Base-by-base conservation (phyloP, 2,797 vertebrate species). In the Brotula barbata region DNA sequence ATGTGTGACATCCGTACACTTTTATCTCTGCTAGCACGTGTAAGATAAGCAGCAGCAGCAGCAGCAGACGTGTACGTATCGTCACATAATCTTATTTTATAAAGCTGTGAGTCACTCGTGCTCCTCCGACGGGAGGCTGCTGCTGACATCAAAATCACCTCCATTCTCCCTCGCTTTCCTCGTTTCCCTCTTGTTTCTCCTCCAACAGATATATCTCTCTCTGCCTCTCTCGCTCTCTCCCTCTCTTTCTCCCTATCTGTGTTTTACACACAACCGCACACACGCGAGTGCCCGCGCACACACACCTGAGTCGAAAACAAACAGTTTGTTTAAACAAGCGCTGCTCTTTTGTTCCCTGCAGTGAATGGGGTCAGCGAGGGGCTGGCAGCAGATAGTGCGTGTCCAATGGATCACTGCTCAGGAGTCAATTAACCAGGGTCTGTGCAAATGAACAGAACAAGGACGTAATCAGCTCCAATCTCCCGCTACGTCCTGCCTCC, bases 401-500 rank as follows among this genome's bases (percentile, higher is more conserved):
- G 76, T 83, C 84, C 84, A 82, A 77, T 75, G 78, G 87, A 85
- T 86, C 65, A 55, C 76, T 84, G 85, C 81, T 87, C 80, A 53
- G 71, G 61, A 88, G 85, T 90, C 82, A 85, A 88, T 89, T 90
- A 88, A 84, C 68, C 57, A 34, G 55, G 69, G 73, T 73, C 76
- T 85, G 78, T 83, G 82, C 83, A 87, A 89, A 89, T 89, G 81
- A 85, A 87, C 73, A 88, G 84, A 87, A 89, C 81, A 88, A 79
- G 82, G 68, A 36, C 36, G 34, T 84, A 86, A 89, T 89, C 88
- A 86, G 83, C 78, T 88, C 75, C 80, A 80, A 85, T 89, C 85
- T 85, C 78, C 80, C 53, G 56, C 77, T 75, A 82, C 80, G 73
- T 78, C 76, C 57, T 68, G 74, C 74, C 59, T 83, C 71, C 76